Evolutionary conservation across 2,113 vertebrate species (phyloP), one percentile per base, ranked within the genome.

Genomic region (Nerophis lumbriciformis): DNA sequence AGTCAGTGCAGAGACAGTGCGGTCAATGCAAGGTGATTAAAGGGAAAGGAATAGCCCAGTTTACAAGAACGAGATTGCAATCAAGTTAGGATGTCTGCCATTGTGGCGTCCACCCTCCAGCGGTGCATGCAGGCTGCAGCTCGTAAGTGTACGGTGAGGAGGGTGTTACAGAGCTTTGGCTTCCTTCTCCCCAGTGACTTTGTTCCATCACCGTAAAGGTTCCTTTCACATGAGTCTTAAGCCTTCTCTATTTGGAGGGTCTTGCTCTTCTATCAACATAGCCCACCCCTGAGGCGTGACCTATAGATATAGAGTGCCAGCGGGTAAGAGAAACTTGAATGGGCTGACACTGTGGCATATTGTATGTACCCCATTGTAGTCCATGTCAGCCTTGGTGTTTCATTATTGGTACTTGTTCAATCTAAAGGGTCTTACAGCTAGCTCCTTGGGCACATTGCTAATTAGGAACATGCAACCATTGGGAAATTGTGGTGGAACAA

Each of bases 1-100:
- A 48, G 53, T 28, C 38, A 52, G 57, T 8, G 53, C 54, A 61
- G 50, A 60, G 54, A 56, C 35, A 64, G 16, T 6, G 63, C 54
- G 61, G 68, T 51, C 53, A 56, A 47, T 61, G 69, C 58, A 69
- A 71, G 66, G 65, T 65, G 66, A 70, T 59, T 70, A 39, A 52
- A 36, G 50, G 63, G 60, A 66, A 44, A 48, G 39, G 47, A 68
- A 63, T 35, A 53, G 71, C 56, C 58, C 49, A 51, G 64, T 68
- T 63, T 65, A 66, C 48, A 69, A 63, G 72, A 77, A 71, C 16
- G 66, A 77, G 52, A 53, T 65, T 69, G 61, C 59, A 72, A 70
- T 73, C 61, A 69, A 58, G 78, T 85, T 79, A 82, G 82, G 78
- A 81, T 61, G 58, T 53, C 57, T 57, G 69, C 57, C 59, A 63